Evolutionary conservation across 1,140 invertebrate genomes (phyloP), one percentile per base, ranked within the genome.

Genomic region (Cyphomyrmex costatus): DNA sequence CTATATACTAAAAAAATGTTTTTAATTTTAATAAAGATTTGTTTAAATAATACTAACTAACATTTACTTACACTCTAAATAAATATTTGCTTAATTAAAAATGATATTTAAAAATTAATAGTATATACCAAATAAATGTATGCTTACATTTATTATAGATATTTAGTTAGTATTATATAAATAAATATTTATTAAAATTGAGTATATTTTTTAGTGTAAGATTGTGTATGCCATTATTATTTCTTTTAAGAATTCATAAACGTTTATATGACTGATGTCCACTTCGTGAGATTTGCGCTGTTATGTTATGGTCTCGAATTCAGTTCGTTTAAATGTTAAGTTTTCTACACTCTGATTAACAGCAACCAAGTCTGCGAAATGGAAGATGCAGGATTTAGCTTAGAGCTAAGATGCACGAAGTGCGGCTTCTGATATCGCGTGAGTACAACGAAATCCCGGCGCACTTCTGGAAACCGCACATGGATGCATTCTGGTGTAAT

Each of bases 401-500:
- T 49, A 30, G 14, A 70, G 79, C 24, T 49, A 46, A 83, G 68
- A 61, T 42, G n/a, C 79, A 53, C 33, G 36, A 82, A 71, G 24
- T 51, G 65, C 79, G 53, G 79, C 53, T 83, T 46, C 68, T 14
- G 66, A 5, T 36, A 60, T n/a, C n/a, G 36, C 68, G 24, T n/a
- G 24, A 49, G 36, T 19, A 74, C 53, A 83, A 74, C 68, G 68
- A 58, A 60, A 73, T 60, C 68, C 36, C 36, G 19, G 53, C 42
- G 53, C 68, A 60, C 79, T 83, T 49, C 36, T n/a, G 68, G 33
- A 74, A 73, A 83, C 79, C 79, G 27, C 66, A 73, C 56, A 82
- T 56, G 79, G 79, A 21, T 60, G 79, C 68, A 27, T 74, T 74
- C 79, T 74, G 68, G 68, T n/a, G 79, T 83, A 83, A 83, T 83